Conservation (phyloP, 2,797 vertebrate species). For the Clarias laeviceps region DNA sequence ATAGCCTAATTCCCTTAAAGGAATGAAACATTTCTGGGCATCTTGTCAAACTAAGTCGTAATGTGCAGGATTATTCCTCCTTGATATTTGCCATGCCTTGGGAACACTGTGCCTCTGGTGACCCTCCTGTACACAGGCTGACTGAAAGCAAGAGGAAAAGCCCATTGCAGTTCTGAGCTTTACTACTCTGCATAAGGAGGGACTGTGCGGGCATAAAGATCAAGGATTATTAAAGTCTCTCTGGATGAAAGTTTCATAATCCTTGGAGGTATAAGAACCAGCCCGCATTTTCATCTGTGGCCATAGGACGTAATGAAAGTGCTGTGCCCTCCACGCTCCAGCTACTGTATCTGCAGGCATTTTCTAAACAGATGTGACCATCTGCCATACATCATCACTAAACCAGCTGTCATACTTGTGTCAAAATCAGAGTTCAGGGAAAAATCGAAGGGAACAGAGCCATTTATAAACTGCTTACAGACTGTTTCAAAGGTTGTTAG, state of each 20-base stretch:
- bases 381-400: slow-evolving; percentile 75
- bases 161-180: slow-evolving; percentile 44
- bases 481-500: slow-evolving; percentile 85
- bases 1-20: slow-evolving; percentile 34
- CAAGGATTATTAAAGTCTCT: slow-evolving; percentile 59
- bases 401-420: slow-evolving; percentile 84
- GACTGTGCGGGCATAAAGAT: slow-evolving; percentile 51
- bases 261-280: slow-evolving; percentile 51
- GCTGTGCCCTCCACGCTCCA: slow-evolving; percentile 60
- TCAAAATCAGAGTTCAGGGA: slow-evolving; percentile 87
- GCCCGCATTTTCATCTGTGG: slow-evolving; percentile 50
- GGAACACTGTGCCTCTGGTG: slow-evolving; percentile 52
- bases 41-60: slow-evolving; percentile 53
- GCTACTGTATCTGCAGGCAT: slow-evolving; percentile 73
- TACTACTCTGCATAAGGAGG: slow-evolving; percentile 43
- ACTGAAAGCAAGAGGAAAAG: slow-evolving; percentile 58
- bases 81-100: slow-evolving; percentile 57
- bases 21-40: slow-evolving; percentile 50
- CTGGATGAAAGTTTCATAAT: slow-evolving; percentile 51
- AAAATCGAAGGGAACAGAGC: slow-evolving; percentile 86
- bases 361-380: slow-evolving; percentile 75
- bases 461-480: slow-evolving; percentile 85
- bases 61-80: slow-evolving; percentile 51
- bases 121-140: slow-evolving; percentile 52
- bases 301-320: slow-evolving; percentile 61